Conservation (phyloP, 2,113 vertebrate genomes). For the Alligator sinensis region DNA sequence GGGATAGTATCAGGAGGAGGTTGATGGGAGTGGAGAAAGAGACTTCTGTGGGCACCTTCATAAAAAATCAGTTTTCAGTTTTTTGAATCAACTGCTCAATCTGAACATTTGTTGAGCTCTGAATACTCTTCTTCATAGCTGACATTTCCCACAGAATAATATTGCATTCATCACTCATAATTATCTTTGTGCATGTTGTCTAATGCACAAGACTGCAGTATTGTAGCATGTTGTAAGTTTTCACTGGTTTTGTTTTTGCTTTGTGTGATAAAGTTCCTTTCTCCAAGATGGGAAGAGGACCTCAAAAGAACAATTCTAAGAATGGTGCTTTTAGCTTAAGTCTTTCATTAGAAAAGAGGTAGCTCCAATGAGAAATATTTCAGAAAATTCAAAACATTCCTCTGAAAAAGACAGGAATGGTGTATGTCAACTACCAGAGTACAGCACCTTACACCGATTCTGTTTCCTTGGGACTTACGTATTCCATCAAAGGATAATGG, state of each 20-base stretch:
- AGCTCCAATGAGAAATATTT: background rate
- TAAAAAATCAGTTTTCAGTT: background rate
- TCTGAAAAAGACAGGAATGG: background rate
- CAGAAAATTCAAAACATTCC: background rate
- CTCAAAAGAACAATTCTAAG: background rate
- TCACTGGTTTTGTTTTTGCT: background rate
- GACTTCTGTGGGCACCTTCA: background rate
- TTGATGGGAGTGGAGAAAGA: background rate
- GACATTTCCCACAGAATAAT: background rate
- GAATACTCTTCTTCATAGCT: background rate
- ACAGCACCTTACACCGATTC: constrained; percentile 6
- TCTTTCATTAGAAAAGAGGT: background rate
- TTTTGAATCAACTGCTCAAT: background rate
- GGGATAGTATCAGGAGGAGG: background rate
- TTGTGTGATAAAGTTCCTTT: background rate
- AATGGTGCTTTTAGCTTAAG: background rate
- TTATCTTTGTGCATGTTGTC: background rate
- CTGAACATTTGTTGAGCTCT: background rate
- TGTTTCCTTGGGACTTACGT: constrained; percentile 48
- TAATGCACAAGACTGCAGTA: background rate
- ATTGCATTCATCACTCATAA: background rate
- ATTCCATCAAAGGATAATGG: constrained; percentile 38
- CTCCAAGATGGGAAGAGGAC: background rate
- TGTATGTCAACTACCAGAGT: background rate
- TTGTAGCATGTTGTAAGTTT: background rate